Conservation (phyloP, 2,797 vertebrate species). For the Macropodus opercularis region DNA sequence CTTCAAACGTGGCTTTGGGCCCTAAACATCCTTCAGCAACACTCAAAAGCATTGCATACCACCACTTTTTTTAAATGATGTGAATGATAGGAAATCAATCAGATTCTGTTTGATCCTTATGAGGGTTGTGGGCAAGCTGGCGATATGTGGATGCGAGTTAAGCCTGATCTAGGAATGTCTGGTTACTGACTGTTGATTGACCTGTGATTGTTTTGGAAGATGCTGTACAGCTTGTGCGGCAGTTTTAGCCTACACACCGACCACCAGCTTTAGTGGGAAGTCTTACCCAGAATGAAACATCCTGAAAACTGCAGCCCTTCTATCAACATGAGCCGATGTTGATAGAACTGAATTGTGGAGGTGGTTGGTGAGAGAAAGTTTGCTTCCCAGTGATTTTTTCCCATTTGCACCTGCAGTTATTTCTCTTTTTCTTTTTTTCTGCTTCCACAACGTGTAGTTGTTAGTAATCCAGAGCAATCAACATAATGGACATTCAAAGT, state of each 20-base stretch:
- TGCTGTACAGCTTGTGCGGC: too few relatives aligned
- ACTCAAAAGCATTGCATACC: not conserved
- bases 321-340: not conserved
- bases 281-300: too few relatives aligned
- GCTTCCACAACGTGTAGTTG: not conserved
- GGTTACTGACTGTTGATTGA: not conserved
- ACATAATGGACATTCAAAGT: not conserved
- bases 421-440: not conserved
- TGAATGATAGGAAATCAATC: not conserved
- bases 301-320: not conserved
- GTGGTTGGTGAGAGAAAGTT: not conserved
- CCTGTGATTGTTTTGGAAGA: not conserved
- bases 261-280: not conserved
- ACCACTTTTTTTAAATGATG: not conserved
- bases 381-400: not conserved
- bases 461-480: too few relatives aligned
- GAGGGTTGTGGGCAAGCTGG: not conserved
- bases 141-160: not conserved
- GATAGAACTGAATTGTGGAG: too few relatives aligned
- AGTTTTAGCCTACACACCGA: too few relatives aligned
- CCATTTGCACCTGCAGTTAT: not conserved
- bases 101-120: not conserved
- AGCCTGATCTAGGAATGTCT: not conserved
- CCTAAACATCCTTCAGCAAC: conserved; percentile 3
- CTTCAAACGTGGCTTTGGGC: conserved; percentile 5